phyloP scores from a whole-genome alignment of 2,113 vertebrate genomes.

The Proteles cristata region DNA sequence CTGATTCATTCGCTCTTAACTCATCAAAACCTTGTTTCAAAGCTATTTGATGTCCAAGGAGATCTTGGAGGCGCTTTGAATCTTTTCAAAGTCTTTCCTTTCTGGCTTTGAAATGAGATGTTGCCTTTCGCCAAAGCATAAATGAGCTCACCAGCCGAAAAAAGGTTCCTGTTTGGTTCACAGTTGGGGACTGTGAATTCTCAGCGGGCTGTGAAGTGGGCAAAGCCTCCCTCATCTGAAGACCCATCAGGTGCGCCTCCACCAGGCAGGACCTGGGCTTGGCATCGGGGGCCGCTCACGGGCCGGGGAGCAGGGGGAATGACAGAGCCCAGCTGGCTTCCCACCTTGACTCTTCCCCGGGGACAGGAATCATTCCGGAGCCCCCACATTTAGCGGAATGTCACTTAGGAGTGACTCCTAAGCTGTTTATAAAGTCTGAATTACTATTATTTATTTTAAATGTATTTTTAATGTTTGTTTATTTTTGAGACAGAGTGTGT shows the following conservation, averaged over 20 bases:
- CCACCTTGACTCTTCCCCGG: accelerated
- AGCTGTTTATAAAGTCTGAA: not conserved
- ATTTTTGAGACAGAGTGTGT: no score
- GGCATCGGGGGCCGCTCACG: not conserved
- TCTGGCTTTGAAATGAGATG: slow-evolving; percentile 63
- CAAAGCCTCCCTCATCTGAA: not conserved
- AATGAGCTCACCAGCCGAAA: not conserved
- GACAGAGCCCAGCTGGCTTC: accelerated
- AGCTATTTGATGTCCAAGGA: slow-evolving; percentile 71
- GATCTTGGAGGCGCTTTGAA: slow-evolving; percentile 68
- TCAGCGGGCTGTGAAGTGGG: not conserved
- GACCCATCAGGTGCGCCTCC: not conserved
- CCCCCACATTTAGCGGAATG: not conserved
- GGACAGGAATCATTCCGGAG: not conserved
- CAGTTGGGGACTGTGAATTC: slow-evolving; percentile 46
- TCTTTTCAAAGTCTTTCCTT: slow-evolving; percentile 64
- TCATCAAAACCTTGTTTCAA: slow-evolving; percentile 77
- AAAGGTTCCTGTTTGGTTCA: slow-evolving; percentile 52
- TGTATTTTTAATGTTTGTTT: no score
- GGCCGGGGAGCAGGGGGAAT: not conserved
- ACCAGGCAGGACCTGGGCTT: not conserved
- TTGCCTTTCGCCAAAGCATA: slow-evolving; percentile 60
- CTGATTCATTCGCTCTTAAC: slow-evolving; percentile 72
- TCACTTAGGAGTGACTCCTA: not conserved
- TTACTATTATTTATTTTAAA: not conserved